These are phyloP conservation scores for Steromphala cineraria DNA, from an alignment of 2,888 invertebrate genomes.

Conservation along the genomic window DNA sequence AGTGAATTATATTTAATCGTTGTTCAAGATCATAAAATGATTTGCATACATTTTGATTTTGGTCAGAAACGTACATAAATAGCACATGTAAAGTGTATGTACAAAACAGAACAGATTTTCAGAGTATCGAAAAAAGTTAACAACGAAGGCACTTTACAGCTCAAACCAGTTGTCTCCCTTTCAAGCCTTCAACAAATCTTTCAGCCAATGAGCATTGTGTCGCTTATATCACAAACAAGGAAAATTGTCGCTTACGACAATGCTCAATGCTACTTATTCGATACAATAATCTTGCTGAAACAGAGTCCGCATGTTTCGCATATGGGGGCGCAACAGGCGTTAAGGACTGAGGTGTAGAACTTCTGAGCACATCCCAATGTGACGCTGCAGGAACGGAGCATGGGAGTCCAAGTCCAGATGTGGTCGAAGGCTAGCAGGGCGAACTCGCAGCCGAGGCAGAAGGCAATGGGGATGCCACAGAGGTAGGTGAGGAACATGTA, in stretches of 20 bases:
- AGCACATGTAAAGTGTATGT: too few species aligned
- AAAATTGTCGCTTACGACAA: not conserved
- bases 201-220: too few species aligned
- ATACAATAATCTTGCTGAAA: slow-evolving; percentile 62
- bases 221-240: too few species aligned
- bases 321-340: slow-evolving; percentile 79
- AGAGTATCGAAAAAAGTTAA: too few species aligned
- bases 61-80: too few species aligned
- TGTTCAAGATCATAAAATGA: too few species aligned
- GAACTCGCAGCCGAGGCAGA: slow-evolving; percentile 77
- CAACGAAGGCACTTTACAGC: too few species aligned
- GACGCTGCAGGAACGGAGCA: slow-evolving; percentile 82
- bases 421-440: slow-evolving; percentile 79
- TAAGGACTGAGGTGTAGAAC: slow-evolving; percentile 77
- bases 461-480: slow-evolving; percentile 82
- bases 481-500: slow-evolving; percentile 83
- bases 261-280: slow-evolving; percentile 36
- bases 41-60: too few species aligned
- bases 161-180: too few species aligned
- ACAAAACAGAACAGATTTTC: too few species aligned
- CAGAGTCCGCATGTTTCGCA: slow-evolving; percentile 77
- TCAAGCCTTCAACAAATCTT: too few species aligned
- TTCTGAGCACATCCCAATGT: slow-evolving; percentile 71
- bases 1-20: too few species aligned
- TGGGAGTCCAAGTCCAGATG: slow-evolving; percentile 85